Conservation (phyloP, 1,140 invertebrate genomes). For the Plutomurus gul region DNA sequence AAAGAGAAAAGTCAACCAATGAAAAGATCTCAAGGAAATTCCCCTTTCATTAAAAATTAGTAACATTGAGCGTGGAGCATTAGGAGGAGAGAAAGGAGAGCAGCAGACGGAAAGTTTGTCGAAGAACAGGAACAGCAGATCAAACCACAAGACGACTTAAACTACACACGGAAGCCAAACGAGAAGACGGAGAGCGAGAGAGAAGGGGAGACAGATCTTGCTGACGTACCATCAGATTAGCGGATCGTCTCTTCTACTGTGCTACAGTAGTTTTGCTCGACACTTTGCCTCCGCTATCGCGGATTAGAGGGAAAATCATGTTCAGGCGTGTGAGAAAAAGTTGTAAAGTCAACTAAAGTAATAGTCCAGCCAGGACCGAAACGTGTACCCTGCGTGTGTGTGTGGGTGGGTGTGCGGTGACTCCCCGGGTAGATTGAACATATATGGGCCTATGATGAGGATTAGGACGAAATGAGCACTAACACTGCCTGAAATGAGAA, state of each 20-base stretch:
- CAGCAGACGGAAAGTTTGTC: neutral
- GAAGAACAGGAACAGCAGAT: neutral
- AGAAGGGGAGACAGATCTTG: neutral
- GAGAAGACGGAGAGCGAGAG: neutral
- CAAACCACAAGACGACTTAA: neutral
- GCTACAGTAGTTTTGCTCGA: neutral
- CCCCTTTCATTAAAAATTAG: constrained; percentile 5
- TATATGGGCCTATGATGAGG: no score
- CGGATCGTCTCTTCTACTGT: constrained; percentile 8
- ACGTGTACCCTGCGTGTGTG: neutral
- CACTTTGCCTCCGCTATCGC: neutral
- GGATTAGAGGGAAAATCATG: neutral
- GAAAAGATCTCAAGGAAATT: neutral
- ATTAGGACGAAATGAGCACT: no score
- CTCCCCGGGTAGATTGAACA: no score
- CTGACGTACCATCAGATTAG: constrained; percentile 6
- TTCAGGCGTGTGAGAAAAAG: neutral
- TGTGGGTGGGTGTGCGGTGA: no score
- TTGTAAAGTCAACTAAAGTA: constrained; percentile 1
- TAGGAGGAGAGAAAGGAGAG: neutral
- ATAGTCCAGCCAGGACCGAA: neutral
- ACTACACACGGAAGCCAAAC: no score
- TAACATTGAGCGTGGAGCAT: neutral
- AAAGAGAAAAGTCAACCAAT: neutral
- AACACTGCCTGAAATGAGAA: neutral